These are phyloP conservation scores for Poeciliopsis retropinna DNA, from an alignment of 2,113 vertebrate species.

Conservation along the genomic window DNA sequence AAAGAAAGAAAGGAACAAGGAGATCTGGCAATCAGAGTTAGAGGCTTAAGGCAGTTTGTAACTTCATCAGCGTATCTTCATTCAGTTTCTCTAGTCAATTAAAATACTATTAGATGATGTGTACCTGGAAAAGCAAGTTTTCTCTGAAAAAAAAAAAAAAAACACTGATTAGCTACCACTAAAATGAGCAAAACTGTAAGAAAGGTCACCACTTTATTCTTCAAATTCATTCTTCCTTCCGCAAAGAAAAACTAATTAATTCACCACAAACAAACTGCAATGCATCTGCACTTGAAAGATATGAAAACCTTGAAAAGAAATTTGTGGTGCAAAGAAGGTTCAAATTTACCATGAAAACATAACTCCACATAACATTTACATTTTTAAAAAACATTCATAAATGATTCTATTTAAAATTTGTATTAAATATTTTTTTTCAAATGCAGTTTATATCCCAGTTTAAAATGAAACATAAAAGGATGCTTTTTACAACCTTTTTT, in stretches of 20 bases:
- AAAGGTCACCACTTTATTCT: conserved; percentile 44
- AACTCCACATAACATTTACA: conserved; percentile 10
- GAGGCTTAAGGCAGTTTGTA: conserved; percentile 61
- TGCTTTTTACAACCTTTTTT: conserved; percentile 41
- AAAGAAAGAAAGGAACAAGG: conserved; percentile 45
- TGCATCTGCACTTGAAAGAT: conserved; percentile 44
- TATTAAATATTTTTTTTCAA: conserved; percentile 24
- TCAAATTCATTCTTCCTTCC: conserved; percentile 28
- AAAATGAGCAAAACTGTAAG: conserved; percentile 37
- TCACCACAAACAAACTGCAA: conserved; percentile 31
- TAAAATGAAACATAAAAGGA: conserved; percentile 51
- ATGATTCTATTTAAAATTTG: conserved; percentile 19
- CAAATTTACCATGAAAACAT: conserved; percentile 21
- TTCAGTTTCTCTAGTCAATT: conserved; percentile 69
- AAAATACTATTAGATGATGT: conserved; percentile 67
- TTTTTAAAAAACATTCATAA: conserved; percentile 16
- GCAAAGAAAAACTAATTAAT: conserved; percentile 18
- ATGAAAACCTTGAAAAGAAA: conserved; percentile 35
- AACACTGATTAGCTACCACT: conserved; percentile 44
- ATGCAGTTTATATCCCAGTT: conserved; percentile 18
- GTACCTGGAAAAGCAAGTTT: conserved; percentile 23
- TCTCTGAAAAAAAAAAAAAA: conserved; percentile 6
- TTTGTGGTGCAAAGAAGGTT: conserved; percentile 34
- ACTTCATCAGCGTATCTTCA: conserved; percentile 66
- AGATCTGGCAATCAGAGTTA: conserved; percentile 46